Evolutionary conservation across 2,113 vertebrate genomes (phyloP), one percentile per base, ranked within the genome.

Genomic region (Motacilla alba): DNA sequence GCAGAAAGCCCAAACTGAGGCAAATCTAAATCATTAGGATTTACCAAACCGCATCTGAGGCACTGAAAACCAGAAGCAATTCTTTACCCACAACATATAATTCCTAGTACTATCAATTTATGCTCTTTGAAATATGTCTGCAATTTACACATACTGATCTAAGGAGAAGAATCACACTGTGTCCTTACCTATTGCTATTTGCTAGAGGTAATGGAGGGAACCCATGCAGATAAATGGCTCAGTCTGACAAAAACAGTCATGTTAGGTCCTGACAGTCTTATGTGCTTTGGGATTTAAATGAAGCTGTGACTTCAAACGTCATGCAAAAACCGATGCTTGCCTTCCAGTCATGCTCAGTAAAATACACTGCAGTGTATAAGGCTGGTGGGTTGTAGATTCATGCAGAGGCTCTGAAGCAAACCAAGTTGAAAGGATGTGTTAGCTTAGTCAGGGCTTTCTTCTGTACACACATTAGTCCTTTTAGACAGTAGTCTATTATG

Each of bases 171-270:
- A 76, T 52, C 53, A 44, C 35, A 37, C 21, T 44, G 67, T 74
- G 69, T 89, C 43, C 52, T 90, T 87, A 69, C 49, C 49, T 85
- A 10, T 5, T 82, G 31, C 41, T 87, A 2, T 66, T 50, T 83
- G 72, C 83, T 64, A 89, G 79, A 93, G 95, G 85, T 76, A 86
- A 63, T 56, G 77, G 76, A 83, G 43, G 63, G 55, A 93, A 83
- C 43, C 30, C 11, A 0, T 59, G 52, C 49, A 87, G 70, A 70
- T 81, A 85, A 91, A 76, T 73, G 59, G 14, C 52, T 92, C 55
- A 44, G 43, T 83, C 33, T 69, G 46, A 68, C 59, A 83, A 14
- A 78, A 88, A 63, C 4, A 87, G 35, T 64, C 19, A 1, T 67
- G 76, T 92, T 73, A 91, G 35, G 37, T 81, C 53, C 68, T 89